Evolutionary conservation across 2,797 vertebrate genomes (phyloP).

Genomic region (Luscinia megarhynchos): DNA sequence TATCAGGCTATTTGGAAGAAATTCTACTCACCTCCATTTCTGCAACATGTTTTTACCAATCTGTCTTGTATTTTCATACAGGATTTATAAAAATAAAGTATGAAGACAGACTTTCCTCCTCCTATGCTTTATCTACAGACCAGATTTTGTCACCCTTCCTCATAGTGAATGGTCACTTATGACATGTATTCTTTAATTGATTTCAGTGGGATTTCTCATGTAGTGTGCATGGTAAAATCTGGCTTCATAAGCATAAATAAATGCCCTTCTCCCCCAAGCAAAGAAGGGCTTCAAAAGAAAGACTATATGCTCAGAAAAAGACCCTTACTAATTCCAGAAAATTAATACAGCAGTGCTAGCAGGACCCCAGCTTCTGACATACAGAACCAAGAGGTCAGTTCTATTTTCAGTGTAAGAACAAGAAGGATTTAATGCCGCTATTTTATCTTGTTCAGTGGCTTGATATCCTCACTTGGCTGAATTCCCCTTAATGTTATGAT

Average conservation of each 20-base stretch:
- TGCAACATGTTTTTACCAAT: conserved; percentile 17
- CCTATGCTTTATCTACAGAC: not conserved
- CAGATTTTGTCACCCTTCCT: not conserved
- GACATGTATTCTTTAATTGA: conserved; percentile 35
- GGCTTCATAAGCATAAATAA: conserved; percentile 38
- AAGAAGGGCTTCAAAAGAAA: conserved; percentile 32
- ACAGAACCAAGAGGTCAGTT: not conserved
- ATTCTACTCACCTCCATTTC: conserved; percentile 21
- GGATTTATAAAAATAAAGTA: not conserved
- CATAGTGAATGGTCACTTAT: conserved; percentile 1
- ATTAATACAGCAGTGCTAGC: not conserved
- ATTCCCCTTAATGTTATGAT: not conserved
- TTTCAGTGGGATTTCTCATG: conserved; percentile 44
- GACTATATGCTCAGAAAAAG: not conserved
- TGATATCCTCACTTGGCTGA: not conserved
- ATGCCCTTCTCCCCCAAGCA: not conserved
- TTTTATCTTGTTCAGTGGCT: not conserved
- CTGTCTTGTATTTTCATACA: conserved; percentile 7
- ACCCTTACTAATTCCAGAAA: not conserved
- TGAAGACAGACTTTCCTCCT: not conserved
- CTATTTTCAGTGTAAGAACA: not conserved
- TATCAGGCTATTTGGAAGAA: not conserved
- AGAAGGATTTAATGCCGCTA: not conserved
- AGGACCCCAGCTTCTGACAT: not conserved
- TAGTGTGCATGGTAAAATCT: not conserved